phyloP scores from a whole-genome alignment of 2,113 vertebrate genomes.

The Melanocharis versteri region DNA sequence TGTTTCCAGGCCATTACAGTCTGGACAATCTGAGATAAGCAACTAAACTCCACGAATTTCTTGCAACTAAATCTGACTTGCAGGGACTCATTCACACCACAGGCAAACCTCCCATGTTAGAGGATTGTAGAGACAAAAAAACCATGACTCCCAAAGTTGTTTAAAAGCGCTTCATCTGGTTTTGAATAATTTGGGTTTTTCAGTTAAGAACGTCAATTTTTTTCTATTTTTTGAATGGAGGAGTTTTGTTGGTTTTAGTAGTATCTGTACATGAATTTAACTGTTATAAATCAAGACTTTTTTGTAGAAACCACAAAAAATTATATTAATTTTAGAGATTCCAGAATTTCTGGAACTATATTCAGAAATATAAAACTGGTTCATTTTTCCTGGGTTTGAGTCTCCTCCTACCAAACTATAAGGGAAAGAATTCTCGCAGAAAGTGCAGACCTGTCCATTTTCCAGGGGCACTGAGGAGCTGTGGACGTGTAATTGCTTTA shows the following conservation, averaged over 20 bases:
- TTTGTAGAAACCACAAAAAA: neutral
- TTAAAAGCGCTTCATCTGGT: neutral
- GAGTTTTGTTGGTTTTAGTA: neutral
- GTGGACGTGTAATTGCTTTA: neutral
- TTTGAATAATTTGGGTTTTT: neutral
- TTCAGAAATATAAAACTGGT: neutral
- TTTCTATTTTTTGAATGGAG: neutral
- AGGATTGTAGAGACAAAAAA: neutral
- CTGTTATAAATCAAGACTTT: neutral
- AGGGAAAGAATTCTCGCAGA: neutral
- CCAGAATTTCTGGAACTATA: neutral
- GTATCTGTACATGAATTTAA: neutral
- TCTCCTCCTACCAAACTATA: neutral
- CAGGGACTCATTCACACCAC: neutral
- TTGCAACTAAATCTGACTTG: neutral
- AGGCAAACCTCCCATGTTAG: neutral
- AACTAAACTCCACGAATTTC: accelerated
- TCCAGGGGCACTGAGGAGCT: neutral
- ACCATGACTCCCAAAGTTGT: accelerated
- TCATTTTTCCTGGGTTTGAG: neutral
- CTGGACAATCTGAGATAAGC: neutral
- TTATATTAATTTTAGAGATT: neutral
- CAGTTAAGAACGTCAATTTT: neutral
- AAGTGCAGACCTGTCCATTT: neutral
- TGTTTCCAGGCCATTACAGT: neutral